phyloP scores from a whole-genome alignment of 2,113 vertebrate species.

The Erinaceus europaeus region DNA sequence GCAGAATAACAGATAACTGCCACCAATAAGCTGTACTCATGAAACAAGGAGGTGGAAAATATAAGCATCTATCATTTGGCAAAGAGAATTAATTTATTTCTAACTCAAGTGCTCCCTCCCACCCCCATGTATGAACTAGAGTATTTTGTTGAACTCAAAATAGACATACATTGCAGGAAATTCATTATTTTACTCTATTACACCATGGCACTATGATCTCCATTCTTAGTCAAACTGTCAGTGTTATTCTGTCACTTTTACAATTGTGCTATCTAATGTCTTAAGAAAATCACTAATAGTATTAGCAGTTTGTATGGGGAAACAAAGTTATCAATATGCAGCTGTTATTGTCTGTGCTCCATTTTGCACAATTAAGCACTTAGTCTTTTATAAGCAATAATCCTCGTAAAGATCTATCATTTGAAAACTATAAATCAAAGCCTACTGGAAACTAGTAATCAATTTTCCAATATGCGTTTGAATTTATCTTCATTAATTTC shows the following conservation, averaged over 20 bases:
- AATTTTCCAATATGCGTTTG: conserved; percentile 39
- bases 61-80: not conserved
- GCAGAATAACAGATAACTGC: conserved; percentile 67
- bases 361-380: not conserved
- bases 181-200: not conserved
- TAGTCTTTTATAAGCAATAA: conserved; percentile 10
- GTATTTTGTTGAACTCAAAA: not conserved
- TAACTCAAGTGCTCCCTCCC: not conserved
- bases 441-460: conserved; percentile 23
- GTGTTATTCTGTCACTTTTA: not conserved
- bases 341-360: not conserved
- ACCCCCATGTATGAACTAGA: not conserved
- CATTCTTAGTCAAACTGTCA: not conserved
- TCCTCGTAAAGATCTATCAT: conserved; percentile 50
- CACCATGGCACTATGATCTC: conserved; percentile 11
- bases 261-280: not conserved
- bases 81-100: not conserved
- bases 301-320: conserved; percentile 31
- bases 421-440: conserved; percentile 60
- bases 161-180: conserved; percentile 26
- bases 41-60: conserved; percentile 50
- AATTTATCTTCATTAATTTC: conserved; percentile 45
- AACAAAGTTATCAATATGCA: not conserved
- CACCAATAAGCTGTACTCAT: conserved; percentile 31
- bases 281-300: conserved; percentile 33